Evolutionary conservation across 2,113 vertebrate genomes (phyloP).

Genomic region (Limnothrissa miodon): DNA sequence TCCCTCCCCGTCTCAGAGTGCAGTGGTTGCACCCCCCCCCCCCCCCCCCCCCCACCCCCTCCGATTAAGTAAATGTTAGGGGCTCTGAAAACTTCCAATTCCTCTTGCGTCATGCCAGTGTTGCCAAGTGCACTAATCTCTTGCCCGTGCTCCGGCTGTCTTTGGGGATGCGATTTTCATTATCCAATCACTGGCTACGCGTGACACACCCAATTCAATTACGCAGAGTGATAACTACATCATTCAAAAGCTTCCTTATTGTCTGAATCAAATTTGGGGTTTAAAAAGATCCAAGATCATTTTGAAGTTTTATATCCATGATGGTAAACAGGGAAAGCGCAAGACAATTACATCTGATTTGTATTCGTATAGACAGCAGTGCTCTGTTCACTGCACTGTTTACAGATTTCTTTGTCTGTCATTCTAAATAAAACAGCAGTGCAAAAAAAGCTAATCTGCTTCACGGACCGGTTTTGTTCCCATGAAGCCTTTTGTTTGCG

Average conservation of each 20-base stretch:
- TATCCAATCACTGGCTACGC: neutral
- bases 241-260: neutral
- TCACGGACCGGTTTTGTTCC: neutral
- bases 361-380: neutral
- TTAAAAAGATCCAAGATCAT: neutral
- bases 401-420: neutral
- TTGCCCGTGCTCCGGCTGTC: neutral
- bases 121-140: neutral
- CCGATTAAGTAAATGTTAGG: neutral
- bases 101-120: neutral
- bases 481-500: neutral
- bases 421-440: constrained; percentile 22
- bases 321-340: neutral
- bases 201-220: neutral
- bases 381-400: neutral
- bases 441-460: constrained; percentile 17
- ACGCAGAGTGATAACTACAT: neutral
- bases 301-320: neutral
- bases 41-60: no score
- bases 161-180: neutral
- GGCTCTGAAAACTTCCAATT: neutral
- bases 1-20: neutral
- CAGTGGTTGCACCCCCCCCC: neutral
- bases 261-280: neutral
- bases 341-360: neutral